phyloP scores from a whole-genome alignment of 2,113 vertebrate species.

The Plotosus lineatus region DNA sequence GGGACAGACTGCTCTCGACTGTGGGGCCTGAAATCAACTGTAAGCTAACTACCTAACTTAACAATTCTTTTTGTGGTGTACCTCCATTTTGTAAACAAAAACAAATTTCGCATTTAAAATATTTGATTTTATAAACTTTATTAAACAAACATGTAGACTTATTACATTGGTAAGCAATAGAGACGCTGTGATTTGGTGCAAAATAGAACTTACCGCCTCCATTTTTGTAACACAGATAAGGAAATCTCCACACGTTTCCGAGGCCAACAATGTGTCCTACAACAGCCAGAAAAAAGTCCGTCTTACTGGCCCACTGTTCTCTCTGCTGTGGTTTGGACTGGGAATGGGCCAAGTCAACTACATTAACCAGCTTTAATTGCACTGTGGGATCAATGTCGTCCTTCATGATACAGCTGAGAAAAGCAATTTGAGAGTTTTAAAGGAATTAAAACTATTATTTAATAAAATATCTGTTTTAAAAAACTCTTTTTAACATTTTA shows the following conservation, averaged over 20 bases:
- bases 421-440: neutral
- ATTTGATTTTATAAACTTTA: neutral
- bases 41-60: neutral
- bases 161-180: neutral
- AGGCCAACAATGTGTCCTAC: conserved; percentile 74
- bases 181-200: neutral
- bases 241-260: conserved; percentile 78
- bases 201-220: conserved; percentile 68
- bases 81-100: neutral
- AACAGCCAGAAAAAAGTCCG: conserved; percentile 70
- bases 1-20: neutral
- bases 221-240: conserved; percentile 78
- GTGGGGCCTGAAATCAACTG: neutral
- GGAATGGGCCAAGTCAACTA: conserved; percentile 1
- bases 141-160: neutral
- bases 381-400: conserved; percentile 26
- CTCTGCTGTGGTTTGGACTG: conserved; percentile 58
- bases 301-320: conserved; percentile 70
- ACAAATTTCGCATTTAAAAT: neutral
- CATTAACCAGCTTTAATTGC: conserved; percentile 43
- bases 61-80: neutral
- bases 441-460: too few species aligned
- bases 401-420: conserved; percentile 50
- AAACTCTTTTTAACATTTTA: too few species aligned
- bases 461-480: too few species aligned